phyloP scores from a whole-genome alignment of 2,888 invertebrate genomes.

The Himalopsyche anomala region DNA sequence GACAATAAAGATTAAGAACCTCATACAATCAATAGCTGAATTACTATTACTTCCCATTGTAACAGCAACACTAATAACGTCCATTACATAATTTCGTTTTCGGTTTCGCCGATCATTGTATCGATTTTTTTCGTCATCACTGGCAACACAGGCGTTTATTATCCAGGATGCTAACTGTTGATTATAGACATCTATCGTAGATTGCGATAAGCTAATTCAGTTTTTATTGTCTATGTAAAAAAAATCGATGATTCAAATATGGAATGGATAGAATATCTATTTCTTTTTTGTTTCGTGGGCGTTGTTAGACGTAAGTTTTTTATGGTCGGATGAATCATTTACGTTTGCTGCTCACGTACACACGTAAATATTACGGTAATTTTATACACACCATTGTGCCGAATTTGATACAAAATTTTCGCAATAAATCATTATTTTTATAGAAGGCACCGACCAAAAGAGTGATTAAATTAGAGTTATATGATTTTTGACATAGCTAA shows the following conservation, averaged over 20 bases:
- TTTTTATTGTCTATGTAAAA: neutral
- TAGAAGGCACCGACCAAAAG: too few relatives aligned
- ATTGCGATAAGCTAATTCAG: constrained; percentile 46
- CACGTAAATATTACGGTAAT: constrained; percentile 20
- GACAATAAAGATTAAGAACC: neutral
- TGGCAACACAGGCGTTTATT: neutral
- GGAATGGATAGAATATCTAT: constrained; percentile 31
- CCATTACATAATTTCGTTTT: constrained; percentile 5
- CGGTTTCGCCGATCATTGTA: constrained; percentile 17
- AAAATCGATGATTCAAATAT: constrained; percentile 32
- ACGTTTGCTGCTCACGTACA: constrained; percentile 40
- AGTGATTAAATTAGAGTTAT: too few relatives aligned
- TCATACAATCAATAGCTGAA: neutral
- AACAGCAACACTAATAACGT: neutral
- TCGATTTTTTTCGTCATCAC: neutral
- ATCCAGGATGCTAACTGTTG: constrained; percentile 26
- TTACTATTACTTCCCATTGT: constrained; percentile 16
- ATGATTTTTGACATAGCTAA: too few relatives aligned
- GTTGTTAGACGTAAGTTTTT: constrained; percentile 46
- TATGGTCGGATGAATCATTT: constrained; percentile 53
- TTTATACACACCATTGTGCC: neutral
- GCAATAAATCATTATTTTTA: too few relatives aligned
- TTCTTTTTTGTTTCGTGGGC: constrained; percentile 54
- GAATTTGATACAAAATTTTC: too few relatives aligned
- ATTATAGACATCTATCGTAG: constrained; percentile 41